Evolutionary conservation across 2,113 vertebrate species (phyloP).

Genomic region (Laterallus jamaicensis): DNA sequence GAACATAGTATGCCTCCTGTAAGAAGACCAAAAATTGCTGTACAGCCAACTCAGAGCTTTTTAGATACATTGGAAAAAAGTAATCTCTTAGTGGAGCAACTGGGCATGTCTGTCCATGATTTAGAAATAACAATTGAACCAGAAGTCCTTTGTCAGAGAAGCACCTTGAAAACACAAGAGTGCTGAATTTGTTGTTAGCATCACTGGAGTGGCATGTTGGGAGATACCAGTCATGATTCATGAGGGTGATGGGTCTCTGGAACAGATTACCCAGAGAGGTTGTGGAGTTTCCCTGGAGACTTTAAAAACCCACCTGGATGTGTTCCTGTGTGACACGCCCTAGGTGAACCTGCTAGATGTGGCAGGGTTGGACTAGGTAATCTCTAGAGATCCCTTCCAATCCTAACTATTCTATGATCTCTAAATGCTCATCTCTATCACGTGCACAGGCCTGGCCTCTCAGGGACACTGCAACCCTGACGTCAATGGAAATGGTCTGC

Average conservation of each 20-base stretch:
- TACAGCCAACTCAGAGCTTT: background rate
- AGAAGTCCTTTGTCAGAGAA: background rate
- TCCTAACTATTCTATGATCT: background rate
- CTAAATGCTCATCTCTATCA: background rate
- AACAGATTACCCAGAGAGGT: too few species aligned
- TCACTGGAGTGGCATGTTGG: background rate
- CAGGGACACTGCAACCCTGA: background rate
- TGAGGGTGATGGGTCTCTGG: too few species aligned
- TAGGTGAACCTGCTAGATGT: too few species aligned
- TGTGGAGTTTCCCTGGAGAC: too few species aligned
- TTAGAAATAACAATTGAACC: background rate
- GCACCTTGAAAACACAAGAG: background rate
- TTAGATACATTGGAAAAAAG: background rate
- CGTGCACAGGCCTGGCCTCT: rapidly evolving
- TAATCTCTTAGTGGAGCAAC: background rate
- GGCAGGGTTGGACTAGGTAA: too few species aligned
- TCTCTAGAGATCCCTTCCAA: too few species aligned
- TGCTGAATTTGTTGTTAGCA: background rate
- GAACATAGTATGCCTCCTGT: background rate
- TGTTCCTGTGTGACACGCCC: too few species aligned
- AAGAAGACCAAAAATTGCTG: background rate
- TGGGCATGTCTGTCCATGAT: rapidly evolving
- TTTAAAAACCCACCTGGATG: too few species aligned
- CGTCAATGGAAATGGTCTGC: rapidly evolving
- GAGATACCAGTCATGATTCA: background rate